phyloP scores from a whole-genome alignment of 2,888 invertebrate species.

The Andrena bicolor region DNA sequence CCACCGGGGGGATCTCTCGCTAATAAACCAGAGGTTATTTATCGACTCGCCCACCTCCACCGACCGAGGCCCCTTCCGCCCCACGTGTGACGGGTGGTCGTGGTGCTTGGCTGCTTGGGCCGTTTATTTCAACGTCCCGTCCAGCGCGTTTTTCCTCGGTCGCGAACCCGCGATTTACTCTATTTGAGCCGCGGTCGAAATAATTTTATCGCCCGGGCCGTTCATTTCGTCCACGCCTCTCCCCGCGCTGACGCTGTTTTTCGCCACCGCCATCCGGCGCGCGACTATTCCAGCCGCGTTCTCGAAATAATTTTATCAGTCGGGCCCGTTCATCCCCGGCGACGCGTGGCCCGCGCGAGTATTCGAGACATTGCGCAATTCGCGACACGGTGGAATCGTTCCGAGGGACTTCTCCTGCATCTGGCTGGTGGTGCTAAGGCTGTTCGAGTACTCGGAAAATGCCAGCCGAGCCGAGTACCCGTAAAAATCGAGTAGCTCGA shows the following conservation, averaged over 20 bases:
- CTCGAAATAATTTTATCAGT: conserved; percentile 66
- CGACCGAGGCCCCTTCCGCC: conserved; percentile 35
- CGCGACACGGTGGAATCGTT: neutral
- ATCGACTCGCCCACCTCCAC: conserved; percentile 75
- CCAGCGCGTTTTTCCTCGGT: conserved; percentile 65
- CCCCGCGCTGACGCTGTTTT: conserved; percentile 35
- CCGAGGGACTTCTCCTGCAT: neutral
- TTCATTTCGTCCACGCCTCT: conserved; percentile 63
- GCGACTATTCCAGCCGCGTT: conserved; percentile 34
- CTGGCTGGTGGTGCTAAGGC: too few relatives aligned
- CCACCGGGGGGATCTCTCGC: conserved; percentile 73
- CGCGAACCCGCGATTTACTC: conserved; percentile 62
- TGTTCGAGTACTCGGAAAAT: too few relatives aligned
- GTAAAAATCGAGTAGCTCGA: too few relatives aligned
- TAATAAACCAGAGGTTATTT: conserved; percentile 85
- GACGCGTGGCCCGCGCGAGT: conserved; percentile 7
- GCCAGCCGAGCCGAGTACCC: too few relatives aligned
- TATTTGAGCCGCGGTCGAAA: conserved; percentile 75
- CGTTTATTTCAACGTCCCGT: conserved; percentile 80
- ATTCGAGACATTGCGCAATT: conserved; percentile 33
- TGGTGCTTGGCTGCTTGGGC: conserved; percentile 78
- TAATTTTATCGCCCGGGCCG: conserved; percentile 70
- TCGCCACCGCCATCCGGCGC: conserved; percentile 11
- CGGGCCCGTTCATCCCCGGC: conserved; percentile 33
- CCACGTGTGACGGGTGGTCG: conserved; percentile 61